Conservation (phyloP, 1,140 invertebrate genomes). For the Cydia pomonella region DNA sequence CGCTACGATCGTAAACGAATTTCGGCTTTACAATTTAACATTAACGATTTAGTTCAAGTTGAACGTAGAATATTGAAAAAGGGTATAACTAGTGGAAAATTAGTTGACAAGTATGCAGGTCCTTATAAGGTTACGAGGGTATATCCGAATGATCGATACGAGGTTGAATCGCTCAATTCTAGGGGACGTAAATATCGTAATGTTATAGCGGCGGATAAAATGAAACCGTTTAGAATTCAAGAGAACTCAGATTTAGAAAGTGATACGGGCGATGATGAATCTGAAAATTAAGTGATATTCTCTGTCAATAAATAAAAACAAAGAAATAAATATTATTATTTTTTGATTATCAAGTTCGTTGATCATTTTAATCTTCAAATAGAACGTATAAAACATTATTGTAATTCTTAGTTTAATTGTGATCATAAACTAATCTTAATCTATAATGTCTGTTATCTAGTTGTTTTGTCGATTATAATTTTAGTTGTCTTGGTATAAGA, state of each 20-base stretch:
- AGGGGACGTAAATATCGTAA: constrained; percentile 5
- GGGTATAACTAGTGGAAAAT: constrained; percentile 10
- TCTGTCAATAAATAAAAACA: not conserved
- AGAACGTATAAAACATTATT: too few relatives aligned
- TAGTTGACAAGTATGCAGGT: too few relatives aligned
- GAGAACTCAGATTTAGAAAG: not conserved
- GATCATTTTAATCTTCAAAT: too few relatives aligned
- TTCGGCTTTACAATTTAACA: not conserved
- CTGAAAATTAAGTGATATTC: not conserved
- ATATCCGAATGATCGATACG: not conserved
- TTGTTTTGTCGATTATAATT: too few relatives aligned
- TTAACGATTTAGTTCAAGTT: constrained; percentile 8
- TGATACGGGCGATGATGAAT: not conserved
- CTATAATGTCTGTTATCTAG: too few relatives aligned
- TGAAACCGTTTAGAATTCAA: constrained; percentile 18
- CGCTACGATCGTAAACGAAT: constrained; percentile 6
- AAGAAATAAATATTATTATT: too few relatives aligned
- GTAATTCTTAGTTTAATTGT: too few relatives aligned
- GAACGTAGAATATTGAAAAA: constrained; percentile 2
- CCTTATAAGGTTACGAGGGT: constrained; percentile 13
- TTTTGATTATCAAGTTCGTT: too few relatives aligned
- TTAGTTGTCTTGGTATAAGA: too few relatives aligned
- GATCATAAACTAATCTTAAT: too few relatives aligned
- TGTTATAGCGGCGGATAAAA: constrained; percentile 22
- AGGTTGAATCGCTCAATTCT: not conserved